Evolutionary conservation across 2,888 invertebrate genomes (phyloP), one percentile per base, ranked within the genome.

Genomic region (Cephonodes hylas): DNA sequence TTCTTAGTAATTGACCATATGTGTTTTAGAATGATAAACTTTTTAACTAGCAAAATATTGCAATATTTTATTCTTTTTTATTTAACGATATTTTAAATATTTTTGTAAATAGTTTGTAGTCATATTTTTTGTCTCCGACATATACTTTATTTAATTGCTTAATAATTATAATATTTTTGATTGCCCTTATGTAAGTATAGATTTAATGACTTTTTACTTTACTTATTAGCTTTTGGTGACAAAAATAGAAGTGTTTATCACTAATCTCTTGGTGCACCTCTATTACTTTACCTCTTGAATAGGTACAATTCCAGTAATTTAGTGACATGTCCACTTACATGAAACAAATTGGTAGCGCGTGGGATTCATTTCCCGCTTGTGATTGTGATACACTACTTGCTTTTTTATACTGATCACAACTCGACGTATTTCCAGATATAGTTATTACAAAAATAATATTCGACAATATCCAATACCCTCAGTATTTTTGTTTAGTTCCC

Each of bases 271-370:
- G n/a, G n/a, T 38, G 38, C 38, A 38, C n/a, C 38, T 38, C 38
- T n/a, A 4, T n/a, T 38, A n/a, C 45, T 45, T 10, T 13, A 22
- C 45, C 18, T 31, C 31, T 6, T 7, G 8, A 15, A 4, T 38
- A 38, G 38, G n/a, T 53, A 53, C 31, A 53, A 48, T 48, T 48
- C 15, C 48, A 48, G 15, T 27, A 27, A 53, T 31, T 56, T 46
- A 62, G 53, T 20, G 20, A 23, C 25, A 25, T 53, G 62, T 23
- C 64, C 58, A 58, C 61, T 45, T 38, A 23, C 45, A 58, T 63
- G 63, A 60, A 62, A 60, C 65, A 65, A 68, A 68, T 70, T 68
- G 66, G 45, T n/a, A 20, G 8, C 45, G 72, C 66, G 73, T 74
- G 67, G 74, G 71, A 59, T 66, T 64, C 53, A 64, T 64, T 66